phyloP scores from a whole-genome alignment of 2,888 invertebrate species.

The Lithophane leautieri region DNA sequence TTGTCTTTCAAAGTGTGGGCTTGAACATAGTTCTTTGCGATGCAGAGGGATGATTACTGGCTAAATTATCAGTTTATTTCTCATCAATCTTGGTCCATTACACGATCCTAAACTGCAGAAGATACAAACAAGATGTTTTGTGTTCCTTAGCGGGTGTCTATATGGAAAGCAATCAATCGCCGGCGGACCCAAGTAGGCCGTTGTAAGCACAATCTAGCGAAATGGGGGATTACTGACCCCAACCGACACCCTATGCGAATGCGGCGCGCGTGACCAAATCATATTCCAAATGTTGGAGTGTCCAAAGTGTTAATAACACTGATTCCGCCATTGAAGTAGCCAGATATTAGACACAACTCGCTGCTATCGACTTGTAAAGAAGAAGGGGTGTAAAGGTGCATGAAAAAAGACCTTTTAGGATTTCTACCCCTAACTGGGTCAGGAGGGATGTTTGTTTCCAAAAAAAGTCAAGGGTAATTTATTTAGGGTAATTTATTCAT shows the following conservation, averaged over 20 bases:
- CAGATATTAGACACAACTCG: too few species aligned
- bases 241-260: too few species aligned
- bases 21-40: background rate
- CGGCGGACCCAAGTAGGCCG: too few species aligned
- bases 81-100: background rate
- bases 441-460: constrained; percentile 12
- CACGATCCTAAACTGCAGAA: background rate
- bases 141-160: background rate
- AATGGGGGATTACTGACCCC: too few species aligned
- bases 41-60: background rate
- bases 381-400: background rate
- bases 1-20: background rate
- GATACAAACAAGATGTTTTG: background rate
- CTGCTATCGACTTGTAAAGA: too few species aligned
- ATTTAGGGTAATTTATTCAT: background rate
- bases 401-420: background rate
- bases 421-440: background rate
- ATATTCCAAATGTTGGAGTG: too few species aligned
- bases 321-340: too few species aligned
- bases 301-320: too few species aligned
- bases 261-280: too few species aligned
- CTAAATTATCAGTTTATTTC: background rate
- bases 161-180: too few species aligned
- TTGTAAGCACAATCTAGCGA: too few species aligned
- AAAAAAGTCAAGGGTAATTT: constrained; percentile 7